These are phyloP conservation scores for Drosophila melanosoma DNA, from an alignment of 2,888 invertebrate species.

Conservation along the genomic window DNA sequence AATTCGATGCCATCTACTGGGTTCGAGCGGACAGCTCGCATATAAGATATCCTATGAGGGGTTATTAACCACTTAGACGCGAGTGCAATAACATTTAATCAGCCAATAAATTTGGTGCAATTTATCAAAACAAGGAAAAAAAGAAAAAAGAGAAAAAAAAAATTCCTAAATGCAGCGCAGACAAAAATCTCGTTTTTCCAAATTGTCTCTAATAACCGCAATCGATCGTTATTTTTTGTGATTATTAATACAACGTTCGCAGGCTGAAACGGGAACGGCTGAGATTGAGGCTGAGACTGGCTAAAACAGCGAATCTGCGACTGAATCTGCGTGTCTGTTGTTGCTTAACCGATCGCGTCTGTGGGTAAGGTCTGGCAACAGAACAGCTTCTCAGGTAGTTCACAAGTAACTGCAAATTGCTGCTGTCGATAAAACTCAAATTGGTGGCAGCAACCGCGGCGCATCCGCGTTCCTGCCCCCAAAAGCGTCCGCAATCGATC, in stretches of 20 bases:
- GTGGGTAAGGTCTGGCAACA: slow-evolving; percentile 59
- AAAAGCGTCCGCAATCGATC: slow-evolving; percentile 66
- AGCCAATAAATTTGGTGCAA: slow-evolving; percentile 79
- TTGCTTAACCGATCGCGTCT: slow-evolving; percentile 1
- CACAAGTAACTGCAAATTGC: slow-evolving; percentile 84
- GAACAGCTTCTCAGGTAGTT: slow-evolving; percentile 84
- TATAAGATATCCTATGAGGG: slow-evolving; percentile 36
- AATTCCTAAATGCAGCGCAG: slow-evolving; percentile 26
- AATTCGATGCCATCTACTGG: slow-evolving; percentile 71
- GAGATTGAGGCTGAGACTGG: slow-evolving; percentile 14
- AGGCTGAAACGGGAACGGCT: slow-evolving; percentile 27
- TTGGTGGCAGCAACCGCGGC: slow-evolving; percentile 62
- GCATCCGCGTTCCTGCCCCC: slow-evolving; percentile 64
- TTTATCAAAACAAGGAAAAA: slow-evolving; percentile 67
- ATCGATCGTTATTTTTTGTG: slow-evolving; percentile 83
- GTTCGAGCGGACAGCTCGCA: slow-evolving; percentile 4
- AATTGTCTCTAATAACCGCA: slow-evolving; percentile 82
- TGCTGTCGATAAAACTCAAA: slow-evolving; percentile 79
- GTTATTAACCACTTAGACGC: slow-evolving; percentile 75
- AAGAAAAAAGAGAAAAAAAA: neutral
- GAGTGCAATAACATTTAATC: slow-evolving; percentile 79
- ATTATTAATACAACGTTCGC: slow-evolving; percentile 74
- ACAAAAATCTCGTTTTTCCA: slow-evolving; percentile 72
- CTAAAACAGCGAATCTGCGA: slow-evolving; percentile 10
- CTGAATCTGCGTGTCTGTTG: slow-evolving; percentile 2